Base-by-base conservation (phyloP, 2,797 vertebrate species). In the Myotis myotis region DNA sequence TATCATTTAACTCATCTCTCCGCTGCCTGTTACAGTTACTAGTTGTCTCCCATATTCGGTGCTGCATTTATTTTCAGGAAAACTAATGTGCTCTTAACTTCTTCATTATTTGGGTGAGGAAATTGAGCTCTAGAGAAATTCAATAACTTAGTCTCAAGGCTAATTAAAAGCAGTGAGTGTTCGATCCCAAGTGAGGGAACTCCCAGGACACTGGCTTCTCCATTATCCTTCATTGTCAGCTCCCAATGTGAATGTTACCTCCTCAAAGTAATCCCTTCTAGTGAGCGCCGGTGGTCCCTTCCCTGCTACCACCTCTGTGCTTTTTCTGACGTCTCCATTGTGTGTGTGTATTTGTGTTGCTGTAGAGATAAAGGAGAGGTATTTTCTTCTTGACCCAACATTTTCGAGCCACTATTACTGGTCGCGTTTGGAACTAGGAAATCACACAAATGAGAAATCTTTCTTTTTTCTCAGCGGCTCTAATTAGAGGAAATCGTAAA, bases 401-500 rank as follows among this genome's bases (percentile, higher is more conserved):
- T 38, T 92, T 74, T 41, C 68, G 33, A 3, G 19, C 41, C 81
- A 4, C 12, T 60, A 1, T 33, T 44, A 53, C 25, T 84, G 75
- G 41, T 87, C 91, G 41, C 20, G 8, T 68, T 93, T 41, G 57
- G 13, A 83, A 72, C 66, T 90, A n/a, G 82, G 78, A 74, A 88
- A 64, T 80, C 20, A 53, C 4, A 3, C 74, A 78, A 93, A 38
- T 66, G 13, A 86, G 25, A 60, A 84, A 71, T 94, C 47, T 68
- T n/a, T 92, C 80, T 68, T 92, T 20, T 20, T 70, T 87, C 95
- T 72, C 89, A 99, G 99, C 99, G 91, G 99, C 99, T 87, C 98
- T 99, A 92, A 99, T 99, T 98, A 98, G 99, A 97, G 99, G 99
- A 88, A 99, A 99, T 99, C 99, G 99, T 97, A 99, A 99, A 98